A percentile compares a stretch with the other conserved stretches of the same genome.
phyloP scores from a whole-genome alignment of 2,888 invertebrate genomes.

The Plagodis pulveraria region DNA sequence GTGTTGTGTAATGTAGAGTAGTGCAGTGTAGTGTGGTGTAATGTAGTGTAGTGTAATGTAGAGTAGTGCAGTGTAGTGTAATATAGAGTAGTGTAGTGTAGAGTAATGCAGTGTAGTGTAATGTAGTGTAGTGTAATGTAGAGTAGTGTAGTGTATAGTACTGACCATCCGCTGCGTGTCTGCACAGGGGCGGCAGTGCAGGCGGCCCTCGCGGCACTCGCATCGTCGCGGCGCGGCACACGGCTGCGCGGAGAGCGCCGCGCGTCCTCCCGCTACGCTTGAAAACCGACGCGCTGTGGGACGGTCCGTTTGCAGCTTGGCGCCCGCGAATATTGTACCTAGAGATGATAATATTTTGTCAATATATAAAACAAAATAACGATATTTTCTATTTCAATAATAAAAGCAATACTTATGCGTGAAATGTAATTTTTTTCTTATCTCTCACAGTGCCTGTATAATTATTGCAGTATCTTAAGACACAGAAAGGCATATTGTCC shows the following conservation, averaged over 20 bases:
- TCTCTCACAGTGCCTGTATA: too few species aligned
- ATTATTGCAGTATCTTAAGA: too few species aligned
- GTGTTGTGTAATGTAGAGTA: too few species aligned
- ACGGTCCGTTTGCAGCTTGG: slow-evolving; percentile 68
- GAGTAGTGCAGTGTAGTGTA: too few species aligned
- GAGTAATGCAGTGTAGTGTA: neutral
- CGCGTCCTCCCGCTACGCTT: slow-evolving; percentile 65
- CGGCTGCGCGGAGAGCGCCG: slow-evolving; percentile 46
- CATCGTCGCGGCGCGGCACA: slow-evolving; percentile 60
- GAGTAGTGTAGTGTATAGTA: neutral
- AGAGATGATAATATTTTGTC: slow-evolving; percentile 4
- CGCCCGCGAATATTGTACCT: slow-evolving; percentile 78
- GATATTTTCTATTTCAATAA: too few species aligned
- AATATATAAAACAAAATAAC: too few species aligned
- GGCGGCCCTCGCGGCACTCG: slow-evolving; percentile 70
- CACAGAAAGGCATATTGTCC: too few species aligned
- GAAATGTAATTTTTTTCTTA: too few species aligned
- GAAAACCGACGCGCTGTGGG: slow-evolving; percentile 71
- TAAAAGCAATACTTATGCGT: too few species aligned
- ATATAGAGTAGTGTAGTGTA: too few species aligned
- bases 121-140: neutral
- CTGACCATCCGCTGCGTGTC: slow-evolving; percentile 53
- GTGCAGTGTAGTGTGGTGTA: too few species aligned
- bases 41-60: too few species aligned
- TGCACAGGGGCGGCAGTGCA: slow-evolving; percentile 67